These are phyloP conservation scores for Agrochola litura DNA, from an alignment of 2,888 invertebrate species.

Conservation along the genomic window DNA sequence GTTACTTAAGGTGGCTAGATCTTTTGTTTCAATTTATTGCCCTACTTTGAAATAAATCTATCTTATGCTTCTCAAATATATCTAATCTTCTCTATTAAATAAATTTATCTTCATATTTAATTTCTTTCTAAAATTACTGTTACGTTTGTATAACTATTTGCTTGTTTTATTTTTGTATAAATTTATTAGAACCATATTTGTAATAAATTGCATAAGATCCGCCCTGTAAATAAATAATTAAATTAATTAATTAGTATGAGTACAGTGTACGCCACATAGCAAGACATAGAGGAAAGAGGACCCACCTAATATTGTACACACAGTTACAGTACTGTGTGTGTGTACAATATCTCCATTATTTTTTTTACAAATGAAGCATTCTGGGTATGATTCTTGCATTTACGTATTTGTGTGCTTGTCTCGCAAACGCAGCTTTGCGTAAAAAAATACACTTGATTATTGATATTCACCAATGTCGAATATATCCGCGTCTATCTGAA, in stretches of 20 bases:
- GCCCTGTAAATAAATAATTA: not conserved
- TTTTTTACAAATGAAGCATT: not conserved
- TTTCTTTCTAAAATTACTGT: not conserved
- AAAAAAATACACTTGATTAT: not conserved
- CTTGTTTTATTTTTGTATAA: not conserved
- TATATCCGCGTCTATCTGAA: not conserved
- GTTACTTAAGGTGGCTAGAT: slow-evolving; percentile 24
- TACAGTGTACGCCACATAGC: not conserved
- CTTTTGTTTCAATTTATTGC: slow-evolving; percentile 1
- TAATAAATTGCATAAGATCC: not conserved
- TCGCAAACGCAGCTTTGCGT: not conserved
- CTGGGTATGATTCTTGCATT: not conserved
- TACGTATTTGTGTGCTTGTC: not conserved
- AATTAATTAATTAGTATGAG: too few relatives aligned
- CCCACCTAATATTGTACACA: not conserved
- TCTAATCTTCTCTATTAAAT: too few relatives aligned
- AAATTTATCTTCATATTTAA: not conserved
- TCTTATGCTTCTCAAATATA: not conserved
- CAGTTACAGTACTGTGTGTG: not conserved
- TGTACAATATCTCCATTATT: too few relatives aligned
- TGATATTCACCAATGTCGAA: not conserved
- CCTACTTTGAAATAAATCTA: not conserved
- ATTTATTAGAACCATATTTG: not conserved
- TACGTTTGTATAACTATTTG: not conserved
- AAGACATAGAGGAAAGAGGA: not conserved